Base-by-base conservation (phyloP, 2,113 vertebrate genomes). In the Perca flavescens region DNA sequence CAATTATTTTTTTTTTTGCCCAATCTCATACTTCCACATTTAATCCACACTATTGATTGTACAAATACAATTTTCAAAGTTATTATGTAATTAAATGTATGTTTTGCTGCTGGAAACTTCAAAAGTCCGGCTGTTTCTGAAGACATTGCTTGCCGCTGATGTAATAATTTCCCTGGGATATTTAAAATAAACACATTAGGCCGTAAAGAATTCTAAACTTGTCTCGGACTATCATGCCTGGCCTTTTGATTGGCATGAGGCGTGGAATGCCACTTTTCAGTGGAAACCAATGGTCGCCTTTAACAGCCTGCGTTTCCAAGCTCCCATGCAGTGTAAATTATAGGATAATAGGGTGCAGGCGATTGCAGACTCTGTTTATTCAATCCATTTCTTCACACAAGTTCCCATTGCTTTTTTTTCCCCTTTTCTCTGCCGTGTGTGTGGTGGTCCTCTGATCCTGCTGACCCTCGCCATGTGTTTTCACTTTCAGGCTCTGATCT, bases 401-500 rank as follows among this genome's bases (percentile, higher is more conserved):
- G 96, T 96, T 97, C 97, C 96, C 96, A 96, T 95, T 95, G 96
- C 95, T 96, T 95, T 96, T 93, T 96, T 94, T 5, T 3, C 40
- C 40, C 95, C 95, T 95, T 95, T 95, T 95, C 95, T 96, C 96
- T 96, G 96, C 96, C 60, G 82, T 96, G 97, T 96, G 95, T 96
- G 96, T 96, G 98, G 97, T 97, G 98, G 98, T 97, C 97, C 96
- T 97, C 96, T 97, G 97, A 98, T 98, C 98, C 96, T 90, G 92
- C 96, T 99, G 98, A 99, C 98, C 98, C 96, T 95, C 93, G 94
- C 96, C 98, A 99, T 99, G 97, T 99, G 98, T 98, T 99, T 99
- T 99, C 97, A 99, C 98, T 99, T 99, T 98, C 95, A n/a, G 94
- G 95, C 97, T 99, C 97, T 99, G 98, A 99, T 99, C 97, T 98